Base-by-base conservation (phyloP, 2,113 vertebrate species). In the Ptychochromis oligacanthus region DNA sequence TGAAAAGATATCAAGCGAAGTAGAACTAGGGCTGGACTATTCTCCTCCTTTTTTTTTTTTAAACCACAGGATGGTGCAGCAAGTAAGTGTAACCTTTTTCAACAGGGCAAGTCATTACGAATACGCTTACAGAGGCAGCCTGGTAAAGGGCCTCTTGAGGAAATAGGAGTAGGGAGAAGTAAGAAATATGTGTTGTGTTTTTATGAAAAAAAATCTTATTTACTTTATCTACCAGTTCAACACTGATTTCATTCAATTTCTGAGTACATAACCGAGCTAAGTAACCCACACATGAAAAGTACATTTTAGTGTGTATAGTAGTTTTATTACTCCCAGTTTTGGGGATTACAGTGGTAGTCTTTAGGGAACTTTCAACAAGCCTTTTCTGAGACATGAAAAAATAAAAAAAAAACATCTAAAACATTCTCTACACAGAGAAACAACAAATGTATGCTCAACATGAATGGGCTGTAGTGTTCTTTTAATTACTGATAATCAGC, bases 301-400 rank as follows among this genome's bases (percentile, higher is more conserved):
- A 26, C 31, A 62, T 84, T 88, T 92, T 91, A 93, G 94, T 96
- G 90, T 88, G 91, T 94, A 87, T 94, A 91, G 91, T 95, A 95
- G 92, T 95, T 96, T 96, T 96, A 96, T 96, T 96, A 96, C 86
- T 95, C 92, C 91, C 93, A 89, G 85, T 76, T 84, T 87, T 76
- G 90, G 89, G 94, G 93, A 93, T 95, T 94, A 95, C 95, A 95
- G 93, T 95, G 93, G 94, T 95, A 95, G 94, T 95, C 89, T 92
- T 94, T 85, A 82, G 84, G 89, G 93, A 86, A 83, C 79, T 80
- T 88, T 90, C 34, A 89, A 93, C 90, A 88, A 83, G 85, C 87
- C 79, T 90, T 87, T 90, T 90, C 83, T 86, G 91, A 90, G 83
- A 93, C 77, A 84, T n/a, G n/a, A n/a, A n/a, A n/a, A n/a, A n/a